Evolutionary conservation across 1,140 invertebrate species (phyloP).

Genomic region (Lineus longissimus): DNA sequence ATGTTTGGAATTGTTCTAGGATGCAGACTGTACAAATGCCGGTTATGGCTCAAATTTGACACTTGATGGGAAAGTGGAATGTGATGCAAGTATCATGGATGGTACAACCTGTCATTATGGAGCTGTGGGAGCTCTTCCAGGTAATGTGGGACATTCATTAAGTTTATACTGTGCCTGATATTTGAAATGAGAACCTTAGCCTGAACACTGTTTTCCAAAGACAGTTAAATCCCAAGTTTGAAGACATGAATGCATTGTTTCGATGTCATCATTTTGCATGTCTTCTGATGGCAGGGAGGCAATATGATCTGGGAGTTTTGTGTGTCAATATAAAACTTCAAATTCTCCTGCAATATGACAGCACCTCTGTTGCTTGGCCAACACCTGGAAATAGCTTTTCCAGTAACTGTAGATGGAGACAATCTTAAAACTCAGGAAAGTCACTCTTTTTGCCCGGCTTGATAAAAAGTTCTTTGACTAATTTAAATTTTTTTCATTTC

Average conservation of each 20-base stretch:
- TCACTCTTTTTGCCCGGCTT: too few relatives aligned
- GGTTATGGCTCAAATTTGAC: constrained; percentile 89
- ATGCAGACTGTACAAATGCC: constrained; percentile 85
- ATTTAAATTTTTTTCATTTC: too few relatives aligned
- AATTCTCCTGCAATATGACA: too few relatives aligned
- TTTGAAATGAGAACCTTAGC: background rate
- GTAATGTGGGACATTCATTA: constrained; percentile 16
- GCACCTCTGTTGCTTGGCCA: too few relatives aligned
- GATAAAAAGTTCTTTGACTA: too few relatives aligned
- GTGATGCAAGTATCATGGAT: constrained; percentile 91
- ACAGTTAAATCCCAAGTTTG: background rate
- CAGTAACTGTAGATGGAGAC: too few relatives aligned
- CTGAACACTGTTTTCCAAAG: background rate
- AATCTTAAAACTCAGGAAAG: too few relatives aligned
- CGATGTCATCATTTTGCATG: too few relatives aligned
- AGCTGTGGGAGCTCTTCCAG: constrained; percentile 63
- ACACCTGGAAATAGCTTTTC: too few relatives aligned
- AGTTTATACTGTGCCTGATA: background rate
- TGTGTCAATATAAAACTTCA: too few relatives aligned
- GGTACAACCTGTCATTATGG: constrained; percentile 75
- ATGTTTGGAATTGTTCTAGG: constrained; percentile 27
- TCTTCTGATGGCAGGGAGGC: too few relatives aligned
- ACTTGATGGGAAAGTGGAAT: constrained; percentile 78
- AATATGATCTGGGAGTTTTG: too few relatives aligned
- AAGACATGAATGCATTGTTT: background rate